phyloP scores from a whole-genome alignment of 2,888 invertebrate genomes.

The Girardia tigrina region DNA sequence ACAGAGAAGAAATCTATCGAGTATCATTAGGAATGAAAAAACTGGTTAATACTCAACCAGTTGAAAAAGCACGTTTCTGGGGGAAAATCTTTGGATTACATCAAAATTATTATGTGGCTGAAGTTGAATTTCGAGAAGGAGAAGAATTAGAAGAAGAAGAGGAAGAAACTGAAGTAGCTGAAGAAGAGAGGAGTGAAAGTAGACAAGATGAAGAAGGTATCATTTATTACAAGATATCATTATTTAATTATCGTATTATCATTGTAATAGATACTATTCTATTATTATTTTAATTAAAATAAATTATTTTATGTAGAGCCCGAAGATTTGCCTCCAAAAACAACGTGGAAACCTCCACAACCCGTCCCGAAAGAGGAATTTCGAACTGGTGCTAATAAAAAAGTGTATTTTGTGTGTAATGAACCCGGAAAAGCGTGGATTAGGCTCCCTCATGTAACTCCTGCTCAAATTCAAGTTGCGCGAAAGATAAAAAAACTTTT shows the following conservation, averaged over 20 bases:
- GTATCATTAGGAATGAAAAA: constrained; percentile 63
- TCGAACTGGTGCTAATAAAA: constrained; percentile 62
- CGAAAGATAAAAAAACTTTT: constrained; percentile 58
- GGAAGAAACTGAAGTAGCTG: constrained; percentile 53
- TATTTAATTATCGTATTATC: neutral
- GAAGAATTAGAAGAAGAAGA: constrained; percentile 59
- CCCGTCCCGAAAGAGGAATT: constrained; percentile 60
- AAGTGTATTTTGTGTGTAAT: constrained; percentile 66
- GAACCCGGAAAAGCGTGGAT: constrained; percentile 62
- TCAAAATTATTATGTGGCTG: constrained; percentile 67
- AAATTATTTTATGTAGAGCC: no score
- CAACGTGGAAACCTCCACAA: constrained; percentile 54
- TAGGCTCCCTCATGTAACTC: constrained; percentile 63
- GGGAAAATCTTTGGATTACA: constrained; percentile 69
- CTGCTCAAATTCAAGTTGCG: constrained; percentile 51
- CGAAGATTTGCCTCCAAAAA: constrained; percentile 50
- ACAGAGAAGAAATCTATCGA: constrained; percentile 62
- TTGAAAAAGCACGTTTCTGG: constrained; percentile 59
- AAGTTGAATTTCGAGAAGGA: constrained; percentile 61
- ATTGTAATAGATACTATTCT: neutral
- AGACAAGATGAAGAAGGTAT: constrained; percentile 45
- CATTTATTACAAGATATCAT: constrained; percentile 41
- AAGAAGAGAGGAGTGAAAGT: constrained; percentile 46
- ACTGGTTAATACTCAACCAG: constrained; percentile 52
- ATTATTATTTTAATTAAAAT: no score